These are phyloP conservation scores for Podocnemis expansa DNA, from an alignment of 2,113 vertebrate species.

Conservation along the genomic window DNA sequence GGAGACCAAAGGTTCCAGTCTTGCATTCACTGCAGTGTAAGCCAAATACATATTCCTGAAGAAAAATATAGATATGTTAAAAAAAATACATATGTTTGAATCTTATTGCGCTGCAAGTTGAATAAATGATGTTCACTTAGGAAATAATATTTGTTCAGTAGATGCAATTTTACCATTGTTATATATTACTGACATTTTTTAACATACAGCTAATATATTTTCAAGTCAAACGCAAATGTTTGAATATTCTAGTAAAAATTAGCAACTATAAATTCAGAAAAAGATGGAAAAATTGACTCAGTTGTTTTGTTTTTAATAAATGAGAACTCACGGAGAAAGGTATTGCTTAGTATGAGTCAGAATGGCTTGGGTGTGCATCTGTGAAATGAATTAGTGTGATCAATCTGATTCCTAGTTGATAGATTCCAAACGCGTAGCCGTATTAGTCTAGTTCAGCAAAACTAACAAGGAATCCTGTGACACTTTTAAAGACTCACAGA, in stretches of 20 bases:
- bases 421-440: no score
- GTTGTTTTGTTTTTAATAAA: background rate
- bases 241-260: background rate
- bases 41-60: constrained; percentile 88
- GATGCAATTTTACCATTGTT: background rate
- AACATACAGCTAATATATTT: background rate
- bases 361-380: background rate
- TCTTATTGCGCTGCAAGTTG: background rate
- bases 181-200: background rate
- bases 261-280: background rate
- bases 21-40: constrained; percentile 87
- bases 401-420: background rate
- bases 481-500: no score
- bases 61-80: no score
- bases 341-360: background rate
- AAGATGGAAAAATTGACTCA: background rate
- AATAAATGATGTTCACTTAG: background rate
- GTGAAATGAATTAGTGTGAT: background rate
- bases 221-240: background rate
- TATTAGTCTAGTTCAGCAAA: no score
- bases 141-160: background rate
- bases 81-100: background rate
- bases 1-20: constrained; percentile 84
- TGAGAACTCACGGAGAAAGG: background rate
- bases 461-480: no score